These are phyloP conservation scores for Poeciliopsis infans DNA, from an alignment of 2,797 vertebrate species.

Conservation along the genomic window DNA sequence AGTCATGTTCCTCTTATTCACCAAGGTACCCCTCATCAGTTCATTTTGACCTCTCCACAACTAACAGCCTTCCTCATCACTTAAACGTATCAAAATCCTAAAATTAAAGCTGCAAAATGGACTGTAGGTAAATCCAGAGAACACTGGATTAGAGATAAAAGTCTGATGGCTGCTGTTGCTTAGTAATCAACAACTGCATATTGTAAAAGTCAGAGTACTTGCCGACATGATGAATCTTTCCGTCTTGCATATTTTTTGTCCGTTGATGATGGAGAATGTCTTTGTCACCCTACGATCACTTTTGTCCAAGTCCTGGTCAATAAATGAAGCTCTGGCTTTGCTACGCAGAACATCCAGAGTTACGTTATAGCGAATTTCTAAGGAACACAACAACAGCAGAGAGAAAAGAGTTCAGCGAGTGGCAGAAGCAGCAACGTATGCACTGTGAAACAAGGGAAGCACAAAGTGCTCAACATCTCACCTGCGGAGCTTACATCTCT, in stretches of 20 bases:
- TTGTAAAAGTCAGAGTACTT: conserved; percentile 86
- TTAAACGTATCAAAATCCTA: conserved; percentile 7
- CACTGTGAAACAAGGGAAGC: not conserved
- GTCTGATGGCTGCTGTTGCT: not conserved
- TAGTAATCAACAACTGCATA: conserved; percentile 2
- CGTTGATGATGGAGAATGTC: conserved; percentile 71
- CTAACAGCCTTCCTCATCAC: conserved; percentile 13
- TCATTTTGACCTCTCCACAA: conserved; percentile 37
- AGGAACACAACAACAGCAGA: conserved; percentile 1
- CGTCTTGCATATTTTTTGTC: conserved; percentile 65
- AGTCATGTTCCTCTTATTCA: conserved; percentile 36
- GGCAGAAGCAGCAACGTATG: not conserved
- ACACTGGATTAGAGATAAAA: not conserved
- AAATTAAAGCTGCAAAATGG: conserved; percentile 18
- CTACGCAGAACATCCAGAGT: conserved; percentile 88
- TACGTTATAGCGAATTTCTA: conserved; percentile 80
- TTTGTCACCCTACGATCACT: conserved; percentile 81
- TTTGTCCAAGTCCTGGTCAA: conserved; percentile 68
- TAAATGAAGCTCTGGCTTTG: conserved; percentile 88
- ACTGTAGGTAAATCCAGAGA: not conserved
- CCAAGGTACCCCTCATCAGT: conserved; percentile 23
- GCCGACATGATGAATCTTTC: conserved; percentile 94
- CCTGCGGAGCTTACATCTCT: conserved; percentile 48
- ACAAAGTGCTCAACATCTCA: conserved; percentile 35
- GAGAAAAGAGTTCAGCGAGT: not conserved